Conservation (phyloP, 2,888 invertebrate genomes). For the Metacarcinus magister region DNA sequence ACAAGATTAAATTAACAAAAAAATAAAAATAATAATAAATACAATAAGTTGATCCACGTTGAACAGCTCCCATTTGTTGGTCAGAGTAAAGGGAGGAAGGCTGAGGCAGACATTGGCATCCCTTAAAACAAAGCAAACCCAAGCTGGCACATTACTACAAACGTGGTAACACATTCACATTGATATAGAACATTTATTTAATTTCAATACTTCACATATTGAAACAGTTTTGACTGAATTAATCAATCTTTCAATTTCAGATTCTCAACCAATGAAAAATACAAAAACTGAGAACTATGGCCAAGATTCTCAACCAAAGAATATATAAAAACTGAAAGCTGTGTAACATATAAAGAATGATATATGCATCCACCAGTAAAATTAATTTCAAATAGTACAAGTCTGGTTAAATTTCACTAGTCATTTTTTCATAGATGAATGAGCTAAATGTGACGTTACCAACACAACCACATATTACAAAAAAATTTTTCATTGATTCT, state of each 20-base stretch:
- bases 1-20: too few relatives aligned
- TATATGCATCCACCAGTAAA: not conserved
- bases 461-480: not conserved
- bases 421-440: not conserved
- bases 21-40: too few relatives aligned
- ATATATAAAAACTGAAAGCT: not conserved
- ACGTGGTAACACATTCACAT: not conserved
- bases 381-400: not conserved
- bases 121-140: not conserved
- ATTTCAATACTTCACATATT: not conserved
- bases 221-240: not conserved
- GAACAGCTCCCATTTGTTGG: not conserved
- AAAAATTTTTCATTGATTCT: not conserved
- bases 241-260: not conserved
- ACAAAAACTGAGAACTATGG: not conserved
- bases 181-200: not conserved
- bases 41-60: not conserved
- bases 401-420: not conserved
- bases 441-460: not conserved
- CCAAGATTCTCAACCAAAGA: not conserved
- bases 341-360: not conserved
- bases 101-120: not conserved
- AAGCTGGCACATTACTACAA: not conserved
- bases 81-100: not conserved
- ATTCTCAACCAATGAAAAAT: not conserved